Base-by-base conservation (phyloP, 2,888 invertebrate species). In the Blera fallax region DNA sequence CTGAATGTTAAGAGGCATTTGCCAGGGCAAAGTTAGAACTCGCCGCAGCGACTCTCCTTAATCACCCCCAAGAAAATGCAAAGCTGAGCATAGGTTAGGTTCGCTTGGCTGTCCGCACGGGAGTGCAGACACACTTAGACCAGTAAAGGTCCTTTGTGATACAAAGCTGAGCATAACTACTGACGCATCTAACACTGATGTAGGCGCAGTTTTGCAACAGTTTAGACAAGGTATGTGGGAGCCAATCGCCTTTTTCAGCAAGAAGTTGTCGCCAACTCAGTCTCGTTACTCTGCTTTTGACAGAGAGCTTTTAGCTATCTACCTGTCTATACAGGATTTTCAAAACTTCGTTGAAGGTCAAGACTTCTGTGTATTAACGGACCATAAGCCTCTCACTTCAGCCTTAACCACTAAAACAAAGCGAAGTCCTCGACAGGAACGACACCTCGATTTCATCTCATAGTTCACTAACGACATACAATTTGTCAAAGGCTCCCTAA, bases 271-370 rank as follows among this genome's bases (percentile, higher is more conserved):
- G 5, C 40, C 40, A 1, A 40, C 58, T 0, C 56, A 34, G 18
- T 56, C 34, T 5, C n/a, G 32, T 14, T 56, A 56, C 14, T 56
- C 40, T 0, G 40, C 40, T n/a, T 40, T 40, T 5, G 37, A 58
- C 14, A 32, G 56, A 5, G 34, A 56, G 16, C 5, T 34, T 16
- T 16, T 72, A 3, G 64, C 72, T 6, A 50, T 79, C 1, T 50
- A 24, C 5, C 24, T 50, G 11, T 3, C 50, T 3, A 50, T 50
- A 24, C 10, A 50, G 3, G 24, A 50, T 10, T 50, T 50, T 5
- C 50, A 24, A 24, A 50, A 50, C 32, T 89, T 91, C 87, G 69
- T 92, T 0, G 92, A 92, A 88, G 91, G 89, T 0, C 79, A 89
- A 58, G 27, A 89, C 48, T 89, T 81, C 24, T 62, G 62, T n/a